These are phyloP conservation scores for Balanococcus diminutus DNA, from an alignment of 2,888 invertebrate species.

Conservation along the genomic window DNA sequence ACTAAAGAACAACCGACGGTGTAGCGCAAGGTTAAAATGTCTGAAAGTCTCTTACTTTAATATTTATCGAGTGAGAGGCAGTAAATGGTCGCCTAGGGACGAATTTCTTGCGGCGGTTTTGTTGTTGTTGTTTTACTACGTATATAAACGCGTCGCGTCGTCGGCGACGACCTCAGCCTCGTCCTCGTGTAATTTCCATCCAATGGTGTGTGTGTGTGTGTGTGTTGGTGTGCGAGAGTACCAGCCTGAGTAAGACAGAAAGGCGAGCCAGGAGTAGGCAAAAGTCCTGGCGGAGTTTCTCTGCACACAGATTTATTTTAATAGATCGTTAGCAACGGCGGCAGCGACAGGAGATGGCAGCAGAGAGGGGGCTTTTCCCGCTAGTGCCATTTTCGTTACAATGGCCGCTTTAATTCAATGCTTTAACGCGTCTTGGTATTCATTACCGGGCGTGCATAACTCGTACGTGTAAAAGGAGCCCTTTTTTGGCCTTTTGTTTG, in stretches of 20 bases:
- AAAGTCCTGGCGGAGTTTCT: not conserved
- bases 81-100: constrained; percentile 54
- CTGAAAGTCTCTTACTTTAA: constrained; percentile 49
- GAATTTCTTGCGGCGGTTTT: constrained; percentile 47
- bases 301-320: constrained; percentile 48
- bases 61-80: constrained; percentile 53
- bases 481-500: constrained; percentile 26
- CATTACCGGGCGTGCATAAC: constrained; percentile 13
- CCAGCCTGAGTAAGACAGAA: not conserved
- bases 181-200: not conserved
- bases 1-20: constrained; percentile 5
- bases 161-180: no score
- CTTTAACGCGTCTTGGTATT: constrained; percentile 36
- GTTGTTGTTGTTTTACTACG: constrained; percentile 23
- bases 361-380: not conserved
- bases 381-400: constrained; percentile 34
- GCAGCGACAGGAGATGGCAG: not conserved
- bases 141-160: not conserved
- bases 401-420: constrained; percentile 48
- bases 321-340: not conserved
- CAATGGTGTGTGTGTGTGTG: not conserved
- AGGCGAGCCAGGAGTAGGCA: not conserved
- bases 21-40: constrained; percentile 28
- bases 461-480: constrained; percentile 11
- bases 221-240: not conserved